phyloP scores from a whole-genome alignment of 2,888 invertebrate species.

The Erebia aethiops region DNA sequence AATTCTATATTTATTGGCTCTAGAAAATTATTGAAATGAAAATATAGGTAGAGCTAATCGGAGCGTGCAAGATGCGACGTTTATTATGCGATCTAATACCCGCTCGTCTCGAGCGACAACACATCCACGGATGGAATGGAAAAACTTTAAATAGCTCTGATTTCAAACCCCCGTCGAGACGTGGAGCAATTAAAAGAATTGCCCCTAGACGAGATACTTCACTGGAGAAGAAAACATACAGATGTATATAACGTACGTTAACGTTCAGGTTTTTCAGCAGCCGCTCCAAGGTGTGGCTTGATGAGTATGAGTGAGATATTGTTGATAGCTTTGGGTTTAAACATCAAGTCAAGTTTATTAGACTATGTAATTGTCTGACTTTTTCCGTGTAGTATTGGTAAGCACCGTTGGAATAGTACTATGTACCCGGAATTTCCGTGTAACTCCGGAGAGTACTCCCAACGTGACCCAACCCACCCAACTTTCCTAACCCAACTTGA shows the following conservation, averaged over 20 bases:
- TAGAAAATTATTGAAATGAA: not conserved
- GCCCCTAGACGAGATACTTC: conserved; percentile 52
- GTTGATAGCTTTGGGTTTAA: no score
- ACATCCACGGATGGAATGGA: conserved; percentile 42
- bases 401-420: no score
- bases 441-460: no score
- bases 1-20: not conserved
- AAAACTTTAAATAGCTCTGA: conserved; percentile 77
- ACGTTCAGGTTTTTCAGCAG: not conserved
- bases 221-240: conserved; percentile 48
- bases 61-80: not conserved
- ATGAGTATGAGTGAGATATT: no score
- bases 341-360: no score
- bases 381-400: no score
- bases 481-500: no score
- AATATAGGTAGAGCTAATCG: not conserved
- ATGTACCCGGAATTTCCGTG: no score
- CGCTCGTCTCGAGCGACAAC: not conserved
- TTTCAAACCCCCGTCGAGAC: conserved; percentile 59
- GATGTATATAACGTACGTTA: not conserved
- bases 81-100: not conserved
- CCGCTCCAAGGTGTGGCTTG: no score
- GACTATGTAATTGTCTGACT: no score
- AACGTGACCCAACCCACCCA: no score
- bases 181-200: conserved; percentile 75